Base-by-base conservation (phyloP, 2,113 vertebrate species). In the Pogonocichla stellata region DNA sequence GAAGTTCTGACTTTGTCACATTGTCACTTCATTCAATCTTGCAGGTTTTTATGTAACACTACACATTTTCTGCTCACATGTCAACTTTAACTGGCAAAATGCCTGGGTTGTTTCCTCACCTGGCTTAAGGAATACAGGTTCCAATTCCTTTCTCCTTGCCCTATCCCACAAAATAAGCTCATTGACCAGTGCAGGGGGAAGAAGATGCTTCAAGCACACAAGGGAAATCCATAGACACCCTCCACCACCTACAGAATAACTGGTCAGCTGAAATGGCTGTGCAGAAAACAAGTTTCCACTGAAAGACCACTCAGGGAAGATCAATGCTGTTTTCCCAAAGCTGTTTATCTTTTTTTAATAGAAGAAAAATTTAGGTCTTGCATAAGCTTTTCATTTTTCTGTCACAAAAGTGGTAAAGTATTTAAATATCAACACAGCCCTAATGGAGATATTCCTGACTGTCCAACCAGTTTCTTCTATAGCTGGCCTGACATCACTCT, bases 71-170 rank as follows among this genome's bases (percentile, higher is more conserved):
- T 70, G 71, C 78, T 87, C 90, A 40, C 22, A n/a, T 40, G 26
- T 78, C 51, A 51, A 4, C 69, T 80, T 78, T 10, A 73, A 78
- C 38, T 74, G 56, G 19, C 69, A 66, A 47, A 91, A 73, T 6
- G 36, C 73, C 60, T 67, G 56, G 18, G 20, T 1, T 74, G 42
- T 71, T 79, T 67, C 25, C 67, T 42, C 4, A 2, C 56, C 58
- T 54, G 43, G 47, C 23, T 86, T n/a, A 61, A 83, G 58, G 66
- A 86, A 24, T 23, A 20, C 4, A 12, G 45, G n/a, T 77, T 42
- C 53, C 0, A 71, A 19, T 19, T 85, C 51, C 51, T 25, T 87
- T 45, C 38, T 66, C 36, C 61, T 81, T 0, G 0, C 15, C 58
- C 36, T 60, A 18, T 26, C 62, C 71, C 53, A 48, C 42, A 58